phyloP scores from a whole-genome alignment of 35 echinoderm and acorn worm genomes.

The Eucidaris tribuloides region DNA sequence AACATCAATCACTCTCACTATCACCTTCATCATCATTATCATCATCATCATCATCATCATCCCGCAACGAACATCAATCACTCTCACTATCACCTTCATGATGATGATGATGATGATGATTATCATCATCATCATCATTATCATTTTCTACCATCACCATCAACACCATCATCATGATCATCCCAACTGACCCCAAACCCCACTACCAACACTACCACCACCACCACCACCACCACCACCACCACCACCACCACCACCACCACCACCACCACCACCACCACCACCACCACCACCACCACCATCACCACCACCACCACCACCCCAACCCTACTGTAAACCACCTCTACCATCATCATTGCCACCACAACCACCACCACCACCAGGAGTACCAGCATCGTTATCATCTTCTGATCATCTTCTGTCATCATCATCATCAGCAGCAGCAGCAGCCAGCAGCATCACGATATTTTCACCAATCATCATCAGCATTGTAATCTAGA shows the following conservation, averaged over 20 bases:
- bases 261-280: neutral
- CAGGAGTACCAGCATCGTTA: neutral
- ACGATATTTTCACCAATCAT: too few species aligned
- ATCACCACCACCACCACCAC: slow-evolving; percentile 1
- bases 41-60: neutral
- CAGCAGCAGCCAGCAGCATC: too few species aligned
- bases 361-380: neutral
- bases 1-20: neutral
- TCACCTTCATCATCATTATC: neutral
- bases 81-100: neutral
- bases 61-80: neutral
- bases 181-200: neutral
- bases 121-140: too few species aligned
- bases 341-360: slow-evolving; percentile 11
- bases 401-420: neutral
- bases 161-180: too few species aligned
- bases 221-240: slow-evolving; percentile 16
- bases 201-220: slow-evolving; percentile 2
- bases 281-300: neutral
- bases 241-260: slow-evolving; percentile 16
- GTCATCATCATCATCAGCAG: too few species aligned
- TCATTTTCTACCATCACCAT: slow-evolving; percentile 23
- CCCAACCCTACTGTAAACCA: too few species aligned
- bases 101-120: too few species aligned
- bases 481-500: too few species aligned